These are phyloP conservation scores for Macrosiphum euphorbiae DNA, from an alignment of 2,888 invertebrate genomes.

Conservation along the genomic window DNA sequence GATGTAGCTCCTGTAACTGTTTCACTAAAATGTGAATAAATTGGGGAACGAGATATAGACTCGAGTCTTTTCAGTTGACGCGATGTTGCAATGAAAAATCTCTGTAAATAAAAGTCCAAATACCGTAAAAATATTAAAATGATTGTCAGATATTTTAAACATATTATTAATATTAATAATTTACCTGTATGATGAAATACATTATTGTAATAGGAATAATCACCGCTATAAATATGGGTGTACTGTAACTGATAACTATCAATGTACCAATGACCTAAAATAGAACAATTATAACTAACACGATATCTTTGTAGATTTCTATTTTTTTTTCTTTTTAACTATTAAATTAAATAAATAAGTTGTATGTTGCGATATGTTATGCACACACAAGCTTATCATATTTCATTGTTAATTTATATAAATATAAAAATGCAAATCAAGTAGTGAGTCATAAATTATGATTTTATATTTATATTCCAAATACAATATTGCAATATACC, in stretches of 20 bases:
- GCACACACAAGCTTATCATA: too few species aligned
- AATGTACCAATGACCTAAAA: slow-evolving; percentile 86
- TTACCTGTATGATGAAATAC: slow-evolving; percentile 83
- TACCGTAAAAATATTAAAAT: neutral
- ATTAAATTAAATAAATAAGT: too few species aligned
- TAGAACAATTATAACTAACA: too few species aligned
- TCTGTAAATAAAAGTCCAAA: slow-evolving; percentile 73
- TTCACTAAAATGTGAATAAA: slow-evolving; percentile 97
- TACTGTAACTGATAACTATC: slow-evolving; percentile 88
- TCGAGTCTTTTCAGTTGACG: slow-evolving; percentile 94
- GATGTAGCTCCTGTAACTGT: slow-evolving; percentile 84
- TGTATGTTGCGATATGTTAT: too few species aligned
- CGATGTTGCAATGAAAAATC: slow-evolving; percentile 94
- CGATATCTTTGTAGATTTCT: too few species aligned
- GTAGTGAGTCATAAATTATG: too few species aligned
- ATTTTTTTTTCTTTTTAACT: too few species aligned
- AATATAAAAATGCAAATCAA: too few species aligned
- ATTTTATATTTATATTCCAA: too few species aligned
- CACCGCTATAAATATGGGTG: slow-evolving; percentile 84
- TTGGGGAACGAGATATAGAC: slow-evolving; percentile 93
- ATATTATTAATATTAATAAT: slow-evolving; percentile 50
- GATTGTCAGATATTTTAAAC: neutral
- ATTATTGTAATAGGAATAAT: slow-evolving; percentile 84
- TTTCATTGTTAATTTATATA: too few species aligned
- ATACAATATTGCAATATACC: too few species aligned